Conservation (phyloP, 1,140 invertebrate species). For the Drosophila pectinifera region DNA sequence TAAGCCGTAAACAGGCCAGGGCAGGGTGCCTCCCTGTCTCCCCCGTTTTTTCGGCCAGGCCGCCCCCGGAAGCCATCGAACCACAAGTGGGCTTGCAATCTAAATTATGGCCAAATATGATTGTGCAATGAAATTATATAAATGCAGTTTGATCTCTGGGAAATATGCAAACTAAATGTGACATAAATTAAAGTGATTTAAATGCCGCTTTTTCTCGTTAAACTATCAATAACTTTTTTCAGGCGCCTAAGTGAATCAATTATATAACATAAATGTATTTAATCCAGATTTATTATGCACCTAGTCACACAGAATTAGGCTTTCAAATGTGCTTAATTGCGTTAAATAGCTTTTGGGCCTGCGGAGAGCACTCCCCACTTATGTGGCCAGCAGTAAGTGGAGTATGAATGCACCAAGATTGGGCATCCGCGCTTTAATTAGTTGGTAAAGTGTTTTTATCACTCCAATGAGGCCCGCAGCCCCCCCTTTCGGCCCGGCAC, state of each 20-base stretch:
- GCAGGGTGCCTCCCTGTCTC: slow-evolving; percentile 1
- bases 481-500: neutral
- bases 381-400: neutral
- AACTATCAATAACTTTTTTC: too few relatives aligned
- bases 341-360: too few relatives aligned
- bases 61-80: too few relatives aligned
- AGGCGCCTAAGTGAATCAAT: too few relatives aligned
- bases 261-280: too few relatives aligned
- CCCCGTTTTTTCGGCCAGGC: too few relatives aligned
- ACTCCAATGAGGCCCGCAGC: neutral
- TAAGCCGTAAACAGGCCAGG: slow-evolving; percentile 24
- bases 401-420: slow-evolving; percentile 12
- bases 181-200: neutral
- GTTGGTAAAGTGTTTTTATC: slow-evolving; percentile 9
- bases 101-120: neutral
- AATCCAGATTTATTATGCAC: too few relatives aligned
- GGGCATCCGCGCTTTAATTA: slow-evolving; percentile 8
- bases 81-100: neutral
- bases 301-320: too few relatives aligned
- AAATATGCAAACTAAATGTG: neutral
- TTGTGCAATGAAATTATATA: neutral
- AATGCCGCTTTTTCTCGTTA: neutral
- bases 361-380: neutral
- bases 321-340: too few relatives aligned
- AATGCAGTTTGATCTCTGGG: too few relatives aligned